Evolutionary conservation across 2,888 invertebrate species (phyloP), one percentile per base, ranked within the genome.

Genomic region (Chaetoderma sp.): DNA sequence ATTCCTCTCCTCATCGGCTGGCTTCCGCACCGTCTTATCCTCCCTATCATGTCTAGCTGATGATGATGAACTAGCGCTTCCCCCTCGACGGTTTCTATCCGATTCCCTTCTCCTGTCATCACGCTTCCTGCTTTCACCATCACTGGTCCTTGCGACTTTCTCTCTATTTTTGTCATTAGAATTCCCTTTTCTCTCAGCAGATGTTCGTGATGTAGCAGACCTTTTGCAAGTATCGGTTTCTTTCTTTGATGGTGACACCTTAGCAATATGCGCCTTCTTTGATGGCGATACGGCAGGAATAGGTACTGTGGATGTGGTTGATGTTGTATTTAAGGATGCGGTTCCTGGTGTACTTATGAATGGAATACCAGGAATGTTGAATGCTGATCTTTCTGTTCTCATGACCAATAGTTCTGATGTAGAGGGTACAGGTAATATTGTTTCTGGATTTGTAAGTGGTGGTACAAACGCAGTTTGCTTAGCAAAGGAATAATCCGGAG

Each of bases 181-280:
- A 18, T 47, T 47, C 16, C 18, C 47, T 18, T 47, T 16, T 13
- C 8, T 47, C 18, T 47, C 8, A 18, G 18, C n/a, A n/a, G n/a
- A n/a, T n/a, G n/a, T n/a, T n/a, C n/a, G n/a, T n/a, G n/a, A n/a
- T n/a, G n/a, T n/a, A n/a, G n/a, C n/a, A n/a, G n/a, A 8, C 10
- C 21, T 47, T 39, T 39, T 16, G 10, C 10, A 39, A 39, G 39
- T 39, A 13, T 39, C 16, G 39, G 10, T 39, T 39, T 39, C 39
- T 16, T 39, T 39, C 16, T 39, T 16, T 13, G 39, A 16, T 13
- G 10, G 10, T 16, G 10, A 16, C 39, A 39, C 39, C n/a, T n/a
- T n/a, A n/a, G n/a, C n/a, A n/a, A n/a, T n/a, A 21, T 44, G 63
- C 56, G 36, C 18, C 54, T 60, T 63, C 66, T 60, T 65, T 36